A percentile compares a stretch with the other conserved stretches of the same genome.
Conservation (phyloP, 2,888 invertebrate species). For the Allacma fusca region DNA sequence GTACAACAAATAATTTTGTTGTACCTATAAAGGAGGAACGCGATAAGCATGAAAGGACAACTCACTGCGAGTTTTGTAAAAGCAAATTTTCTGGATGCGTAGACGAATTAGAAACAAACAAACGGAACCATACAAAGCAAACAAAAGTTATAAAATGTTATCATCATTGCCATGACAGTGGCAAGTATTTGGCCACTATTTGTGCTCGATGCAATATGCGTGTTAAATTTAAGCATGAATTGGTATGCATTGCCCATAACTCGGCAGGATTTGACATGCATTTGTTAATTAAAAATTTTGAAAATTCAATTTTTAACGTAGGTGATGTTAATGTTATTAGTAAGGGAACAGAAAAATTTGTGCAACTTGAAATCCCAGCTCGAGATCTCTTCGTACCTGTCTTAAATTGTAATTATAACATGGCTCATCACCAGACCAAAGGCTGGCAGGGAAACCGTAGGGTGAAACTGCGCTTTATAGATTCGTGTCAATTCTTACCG, state of each 20-base stretch:
- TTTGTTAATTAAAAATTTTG: not conserved
- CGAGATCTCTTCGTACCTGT: not conserved
- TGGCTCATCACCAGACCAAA: not conserved
- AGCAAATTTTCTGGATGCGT: not conserved
- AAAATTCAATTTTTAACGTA: not conserved
- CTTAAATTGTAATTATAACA: not conserved
- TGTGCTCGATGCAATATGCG: not conserved
- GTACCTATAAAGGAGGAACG: not conserved
- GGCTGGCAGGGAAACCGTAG: not conserved
- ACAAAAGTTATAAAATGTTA: not conserved
- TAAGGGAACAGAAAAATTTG: slow-evolving; percentile 3
- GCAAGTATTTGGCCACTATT: not conserved
- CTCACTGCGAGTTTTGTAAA: not conserved
- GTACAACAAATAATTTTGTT: not conserved
- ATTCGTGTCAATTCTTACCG: not conserved
- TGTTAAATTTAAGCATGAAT: not conserved
- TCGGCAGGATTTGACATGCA: not conserved
- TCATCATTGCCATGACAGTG: not conserved
- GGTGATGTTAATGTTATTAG: not conserved
- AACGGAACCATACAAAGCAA: not conserved
- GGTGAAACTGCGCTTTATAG: not conserved
- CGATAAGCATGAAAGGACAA: not conserved
- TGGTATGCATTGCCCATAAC: not conserved
- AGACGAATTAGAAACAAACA: not conserved
- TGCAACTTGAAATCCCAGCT: not conserved